Conservation (phyloP, 1,140 invertebrate genomes). For the Atta colombica region DNA sequence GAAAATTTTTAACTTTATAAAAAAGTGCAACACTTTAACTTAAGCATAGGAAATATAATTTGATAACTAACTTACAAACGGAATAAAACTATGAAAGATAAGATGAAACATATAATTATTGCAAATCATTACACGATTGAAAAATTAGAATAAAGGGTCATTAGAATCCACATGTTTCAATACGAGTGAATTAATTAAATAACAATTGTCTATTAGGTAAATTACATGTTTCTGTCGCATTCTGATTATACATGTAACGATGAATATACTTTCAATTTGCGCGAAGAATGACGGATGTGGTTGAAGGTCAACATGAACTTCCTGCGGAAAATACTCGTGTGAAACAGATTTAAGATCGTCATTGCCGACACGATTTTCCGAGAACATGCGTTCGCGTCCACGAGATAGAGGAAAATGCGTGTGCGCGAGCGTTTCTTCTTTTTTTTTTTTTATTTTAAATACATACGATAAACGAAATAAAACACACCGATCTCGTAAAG, state of each 20-base stretch:
- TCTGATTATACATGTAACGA: background rate
- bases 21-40: too few relatives aligned
- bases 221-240: background rate
- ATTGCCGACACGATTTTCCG: slow-evolving; percentile 15
- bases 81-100: too few relatives aligned
- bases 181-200: background rate
- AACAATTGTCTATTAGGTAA: background rate
- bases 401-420: background rate
- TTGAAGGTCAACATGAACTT: background rate
- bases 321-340: background rate
- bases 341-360: slow-evolving; percentile 17
- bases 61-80: too few relatives aligned
- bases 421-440: too few relatives aligned
- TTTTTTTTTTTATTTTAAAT: slow-evolving; percentile 46
- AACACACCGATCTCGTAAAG: slow-evolving; percentile 77
- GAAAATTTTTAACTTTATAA: too few relatives aligned
- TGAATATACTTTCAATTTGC: background rate
- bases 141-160: too few relatives aligned
- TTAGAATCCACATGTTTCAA: too few relatives aligned
- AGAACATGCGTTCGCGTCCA: background rate
- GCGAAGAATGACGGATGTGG: background rate
- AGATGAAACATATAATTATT: too few relatives aligned
- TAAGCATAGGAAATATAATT: too few relatives aligned
- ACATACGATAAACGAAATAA: slow-evolving; percentile 76
- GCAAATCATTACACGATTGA: too few relatives aligned